A percentile compares a stretch with the other conserved stretches of the same genome.
These are phyloP conservation scores for Mesocentrotus franciscanus DNA, from an alignment of 53 echinoderm and acorn worm genomes.

Conservation along the genomic window DNA sequence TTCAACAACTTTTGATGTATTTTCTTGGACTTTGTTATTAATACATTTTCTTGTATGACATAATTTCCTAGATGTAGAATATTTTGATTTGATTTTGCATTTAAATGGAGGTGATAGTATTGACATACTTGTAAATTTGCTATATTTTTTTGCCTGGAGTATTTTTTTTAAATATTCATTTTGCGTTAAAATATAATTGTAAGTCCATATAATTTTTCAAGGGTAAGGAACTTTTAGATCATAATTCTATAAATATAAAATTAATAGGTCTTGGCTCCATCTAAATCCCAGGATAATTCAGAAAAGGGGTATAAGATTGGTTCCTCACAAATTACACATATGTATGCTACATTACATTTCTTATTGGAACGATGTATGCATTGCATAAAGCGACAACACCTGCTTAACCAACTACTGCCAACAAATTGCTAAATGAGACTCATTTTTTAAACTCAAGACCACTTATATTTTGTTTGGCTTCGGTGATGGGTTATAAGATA, in stretches of 20 bases:
- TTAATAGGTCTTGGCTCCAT: neutral
- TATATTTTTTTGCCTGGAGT: neutral
- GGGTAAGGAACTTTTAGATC: neutral
- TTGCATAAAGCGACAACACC: neutral
- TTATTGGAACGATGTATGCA: neutral
- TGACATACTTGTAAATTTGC: neutral
- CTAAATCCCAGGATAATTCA: neutral
- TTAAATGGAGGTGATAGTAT: neutral
- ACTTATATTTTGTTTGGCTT: neutral
- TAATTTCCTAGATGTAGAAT: neutral
- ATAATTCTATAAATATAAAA: neutral
- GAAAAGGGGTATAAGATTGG: neutral
- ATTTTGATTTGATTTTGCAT: slow-evolving; percentile 2
- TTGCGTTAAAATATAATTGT: neutral
- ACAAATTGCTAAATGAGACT: no score
- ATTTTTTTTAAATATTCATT: neutral
- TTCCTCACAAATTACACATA: neutral
- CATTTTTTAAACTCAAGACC: neutral
- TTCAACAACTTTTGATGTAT: neutral
- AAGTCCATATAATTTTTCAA: neutral
- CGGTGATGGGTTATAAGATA: neutral
- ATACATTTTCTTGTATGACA: neutral
- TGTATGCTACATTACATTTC: neutral
- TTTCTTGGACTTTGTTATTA: neutral
- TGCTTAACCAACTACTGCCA: neutral